A percentile compares a stretch with the other conserved stretches of the same genome.
These are phyloP conservation scores for Seriola dumerili DNA, from an alignment of 2,113 vertebrate genomes.

Conservation along the genomic window DNA sequence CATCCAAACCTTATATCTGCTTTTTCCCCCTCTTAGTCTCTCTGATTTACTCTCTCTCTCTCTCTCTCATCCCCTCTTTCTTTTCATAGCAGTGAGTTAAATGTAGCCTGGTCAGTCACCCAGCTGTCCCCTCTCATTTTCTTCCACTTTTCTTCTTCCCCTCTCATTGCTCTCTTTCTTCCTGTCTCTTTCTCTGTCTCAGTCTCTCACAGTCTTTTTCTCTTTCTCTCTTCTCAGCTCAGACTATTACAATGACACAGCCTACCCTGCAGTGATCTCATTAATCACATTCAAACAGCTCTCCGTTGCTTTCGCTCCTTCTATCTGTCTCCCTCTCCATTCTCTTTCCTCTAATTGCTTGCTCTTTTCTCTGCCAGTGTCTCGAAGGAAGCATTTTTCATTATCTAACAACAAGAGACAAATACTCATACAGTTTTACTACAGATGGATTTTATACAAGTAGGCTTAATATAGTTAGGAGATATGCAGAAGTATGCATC, in stretches of 20 bases:
- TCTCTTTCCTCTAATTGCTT: constrained; percentile 72
- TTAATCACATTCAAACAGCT: constrained; percentile 83
- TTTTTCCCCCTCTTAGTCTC: constrained; percentile 30
- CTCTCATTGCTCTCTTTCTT: constrained; percentile 2
- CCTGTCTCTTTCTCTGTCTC: constrained; percentile 24
- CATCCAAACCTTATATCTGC: constrained; percentile 64
- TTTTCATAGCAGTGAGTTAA: constrained; percentile 54
- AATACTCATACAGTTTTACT: constrained; percentile 64
- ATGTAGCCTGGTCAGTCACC: constrained; percentile 44
- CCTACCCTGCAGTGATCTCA: constrained; percentile 83
- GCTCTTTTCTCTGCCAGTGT: constrained; percentile 77
- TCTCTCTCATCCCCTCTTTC: constrained; percentile 29
- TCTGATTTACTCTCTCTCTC: constrained; percentile 45
- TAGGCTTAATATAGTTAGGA: constrained; percentile 48
- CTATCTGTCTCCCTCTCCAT: constrained; percentile 60
- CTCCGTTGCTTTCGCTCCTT: constrained; percentile 59
- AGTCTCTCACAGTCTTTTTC: constrained; percentile 29
- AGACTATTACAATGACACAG: constrained; percentile 77
- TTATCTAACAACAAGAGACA: constrained; percentile 76
- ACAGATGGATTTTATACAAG: constrained; percentile 58
- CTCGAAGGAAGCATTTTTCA: constrained; percentile 75
- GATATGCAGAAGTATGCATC: constrained; percentile 10
- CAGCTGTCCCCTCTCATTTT: constrained; percentile 49
- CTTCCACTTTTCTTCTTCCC: background rate
- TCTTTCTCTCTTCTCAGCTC: constrained; percentile 42